These are phyloP conservation scores for Drosophila seclusa DNA, from an alignment of 2,888 invertebrate genomes.

Conservation along the genomic window DNA sequence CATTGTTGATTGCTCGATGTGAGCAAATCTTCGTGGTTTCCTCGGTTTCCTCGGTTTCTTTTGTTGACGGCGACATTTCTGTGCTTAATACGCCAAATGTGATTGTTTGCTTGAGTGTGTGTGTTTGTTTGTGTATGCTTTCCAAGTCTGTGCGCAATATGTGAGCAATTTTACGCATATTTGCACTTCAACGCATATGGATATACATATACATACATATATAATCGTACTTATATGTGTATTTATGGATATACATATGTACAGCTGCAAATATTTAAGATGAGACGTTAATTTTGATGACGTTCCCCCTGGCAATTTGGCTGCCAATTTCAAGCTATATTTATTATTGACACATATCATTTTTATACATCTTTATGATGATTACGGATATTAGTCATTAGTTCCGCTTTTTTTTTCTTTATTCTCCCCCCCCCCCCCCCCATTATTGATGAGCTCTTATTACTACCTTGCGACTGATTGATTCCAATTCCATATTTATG, in stretches of 20 bases:
- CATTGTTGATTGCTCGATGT: neutral
- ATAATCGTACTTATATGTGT: conserved; percentile 11
- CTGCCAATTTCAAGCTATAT: conserved; percentile 30
- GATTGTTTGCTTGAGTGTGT: conserved; percentile 22
- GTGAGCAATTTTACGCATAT: conserved; percentile 72
- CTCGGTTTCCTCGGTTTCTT: conserved; percentile 2
- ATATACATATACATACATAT: conserved; percentile 13
- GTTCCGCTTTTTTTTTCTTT: conserved; percentile 40
- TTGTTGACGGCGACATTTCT: conserved; percentile 43
- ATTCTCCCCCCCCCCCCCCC: no score
- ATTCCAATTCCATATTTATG: conserved; percentile 30
- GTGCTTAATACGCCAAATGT: conserved; percentile 53
- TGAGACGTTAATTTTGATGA: conserved; percentile 72
- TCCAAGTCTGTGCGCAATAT: conserved; percentile 27
- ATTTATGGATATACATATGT: neutral
- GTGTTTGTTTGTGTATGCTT: conserved; percentile 22
- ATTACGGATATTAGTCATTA: conserved; percentile 69
- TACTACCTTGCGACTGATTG: conserved; percentile 29
- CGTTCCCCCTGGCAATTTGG: conserved; percentile 56
- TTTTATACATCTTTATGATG: conserved; percentile 62
- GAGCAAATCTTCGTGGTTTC: neutral
- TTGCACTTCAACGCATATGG: conserved; percentile 56
- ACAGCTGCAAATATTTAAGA: conserved; percentile 61
- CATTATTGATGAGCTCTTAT: conserved; percentile 23
- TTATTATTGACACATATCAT: conserved; percentile 35